phyloP scores from a whole-genome alignment of 2,888 invertebrate genomes.

The Drosophila parthenogenetica region DNA sequence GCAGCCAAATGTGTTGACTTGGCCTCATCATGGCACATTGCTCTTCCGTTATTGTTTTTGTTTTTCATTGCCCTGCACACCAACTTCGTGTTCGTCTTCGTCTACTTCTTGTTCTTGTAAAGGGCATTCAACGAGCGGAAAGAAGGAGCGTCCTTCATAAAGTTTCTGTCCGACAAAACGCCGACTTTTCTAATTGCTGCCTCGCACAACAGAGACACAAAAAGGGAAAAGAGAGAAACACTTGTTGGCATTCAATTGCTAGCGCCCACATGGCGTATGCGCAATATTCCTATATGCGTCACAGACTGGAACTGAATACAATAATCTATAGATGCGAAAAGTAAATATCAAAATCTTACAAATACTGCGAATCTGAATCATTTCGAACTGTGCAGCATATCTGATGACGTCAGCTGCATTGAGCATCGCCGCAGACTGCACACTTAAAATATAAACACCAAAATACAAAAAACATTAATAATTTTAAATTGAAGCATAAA shows the following conservation, averaged over 20 bases:
- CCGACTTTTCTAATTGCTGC: slow-evolving; percentile 30
- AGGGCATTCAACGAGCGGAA: slow-evolving; percentile 56
- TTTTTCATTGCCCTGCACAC: neutral
- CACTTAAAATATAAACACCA: slow-evolving; percentile 38
- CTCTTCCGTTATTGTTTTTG: slow-evolving; percentile 39
- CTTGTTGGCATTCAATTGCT: slow-evolving; percentile 46
- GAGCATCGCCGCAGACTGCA: slow-evolving; percentile 18
- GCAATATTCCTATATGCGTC: slow-evolving; percentile 43
- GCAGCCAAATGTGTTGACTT: slow-evolving; percentile 72
- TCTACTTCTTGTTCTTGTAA: slow-evolving; percentile 38
- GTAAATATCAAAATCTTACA: slow-evolving; percentile 11
- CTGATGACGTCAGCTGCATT: slow-evolving; percentile 56
- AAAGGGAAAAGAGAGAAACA: slow-evolving; percentile 39
- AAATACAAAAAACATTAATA: slow-evolving; percentile 51
- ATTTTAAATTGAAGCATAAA: slow-evolving; percentile 54
- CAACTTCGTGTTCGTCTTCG: neutral
- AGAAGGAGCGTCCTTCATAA: slow-evolving; percentile 53
- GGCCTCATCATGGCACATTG: slow-evolving; percentile 67
- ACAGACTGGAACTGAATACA: slow-evolving; percentile 49
- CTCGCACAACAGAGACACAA: slow-evolving; percentile 3
- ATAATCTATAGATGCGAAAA: slow-evolving; percentile 15
- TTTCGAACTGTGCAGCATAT: slow-evolving; percentile 22
- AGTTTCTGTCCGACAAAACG: slow-evolving; percentile 30
- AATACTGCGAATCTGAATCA: slow-evolving; percentile 40
- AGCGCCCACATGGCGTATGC: slow-evolving; percentile 64